Evolutionary conservation across 37 sponge, comb jelly and placozoan species (phyloP), one percentile per base, ranked within the genome.

Genomic region (Geodia barretti): DNA sequence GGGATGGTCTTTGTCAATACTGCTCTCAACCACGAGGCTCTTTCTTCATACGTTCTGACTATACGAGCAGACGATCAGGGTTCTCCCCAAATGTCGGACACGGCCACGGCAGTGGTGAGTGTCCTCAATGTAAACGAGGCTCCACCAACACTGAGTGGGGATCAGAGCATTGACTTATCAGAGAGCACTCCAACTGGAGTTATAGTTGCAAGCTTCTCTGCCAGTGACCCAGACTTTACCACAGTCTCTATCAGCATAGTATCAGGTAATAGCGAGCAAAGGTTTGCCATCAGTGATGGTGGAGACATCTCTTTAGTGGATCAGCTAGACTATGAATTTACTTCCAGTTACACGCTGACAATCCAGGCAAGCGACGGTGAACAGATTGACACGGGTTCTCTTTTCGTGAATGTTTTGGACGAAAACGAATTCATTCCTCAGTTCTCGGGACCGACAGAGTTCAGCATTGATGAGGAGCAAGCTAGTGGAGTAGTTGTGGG

Each of bases 111-210:
- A 36, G 60, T 33, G 28, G 84, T 88, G 11, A 70, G 66, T n/a
- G 86, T 95, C 17, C 20, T 66, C 26, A 92, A 95, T 60, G 91
- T 94, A n/a, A 89, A 89, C 54, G 94, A 94, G 43, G 58, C 88
- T 73, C 67, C 75, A 21, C 95, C 92, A 19, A 29, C 37, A 21
- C n/a, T 86, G 17, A 43, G 68, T 3, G 75, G 83, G 2, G 67
- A 80, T 31, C 64, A 31, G 23, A 70, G 73, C 2, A 75, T 89
- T 1, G 68, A 74, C 35, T 58, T 92, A 5, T 81, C 79, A 17
- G 96, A 95, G 67, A 4, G 7, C 11, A 34, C 85, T 19, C 63
- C 87, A 24, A 31, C 43, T 24, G 68, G 68, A n/a, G 54, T 77
- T 3, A 29, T 19, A 0, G 37, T 92, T 9, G 68, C 82, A 25